Evolutionary conservation across 2,113 vertebrate species (phyloP).

Genomic region (Phycodurus eques): DNA sequence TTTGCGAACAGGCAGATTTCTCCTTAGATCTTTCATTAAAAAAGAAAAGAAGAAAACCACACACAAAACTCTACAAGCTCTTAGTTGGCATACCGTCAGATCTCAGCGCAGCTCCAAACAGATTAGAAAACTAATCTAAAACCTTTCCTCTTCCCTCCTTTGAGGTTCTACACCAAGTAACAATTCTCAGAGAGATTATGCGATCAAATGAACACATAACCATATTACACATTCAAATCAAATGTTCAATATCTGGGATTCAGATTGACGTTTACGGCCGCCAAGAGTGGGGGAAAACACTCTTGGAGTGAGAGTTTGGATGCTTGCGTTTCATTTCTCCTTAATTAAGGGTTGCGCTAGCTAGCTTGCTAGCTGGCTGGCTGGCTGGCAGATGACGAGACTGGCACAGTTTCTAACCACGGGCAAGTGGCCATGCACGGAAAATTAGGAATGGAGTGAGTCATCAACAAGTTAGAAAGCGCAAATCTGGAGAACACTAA

Average conservation of each 20-base stretch:
- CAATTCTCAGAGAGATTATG: constrained; percentile 54
- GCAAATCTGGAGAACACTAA: background rate
- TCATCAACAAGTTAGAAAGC: background rate
- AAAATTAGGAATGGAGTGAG: background rate
- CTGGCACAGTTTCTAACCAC: background rate
- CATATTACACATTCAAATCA: constrained; percentile 29
- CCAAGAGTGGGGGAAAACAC: background rate
- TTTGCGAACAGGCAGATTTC: constrained; percentile 25
- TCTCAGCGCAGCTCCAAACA: constrained; percentile 37
- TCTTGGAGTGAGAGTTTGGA: background rate
- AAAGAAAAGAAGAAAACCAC: background rate
- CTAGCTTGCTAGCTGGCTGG: background rate
- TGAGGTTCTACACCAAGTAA: constrained; percentile 54
- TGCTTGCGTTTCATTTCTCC: background rate
- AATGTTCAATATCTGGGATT: background rate
- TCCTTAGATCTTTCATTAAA: constrained; percentile 28
- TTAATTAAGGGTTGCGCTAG: background rate
- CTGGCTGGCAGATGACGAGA: background rate
- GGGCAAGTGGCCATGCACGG: background rate
- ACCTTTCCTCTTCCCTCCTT: constrained; percentile 42
- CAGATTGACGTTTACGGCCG: background rate
- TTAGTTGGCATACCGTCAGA: constrained; percentile 28
- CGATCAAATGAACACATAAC: constrained; percentile 26
- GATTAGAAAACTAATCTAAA: constrained; percentile 61
- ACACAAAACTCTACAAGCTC: constrained; percentile 30